These are phyloP conservation scores for Pangasius krempfi DNA, from an alignment of 2,797 vertebrate genomes.

Conservation along the genomic window DNA sequence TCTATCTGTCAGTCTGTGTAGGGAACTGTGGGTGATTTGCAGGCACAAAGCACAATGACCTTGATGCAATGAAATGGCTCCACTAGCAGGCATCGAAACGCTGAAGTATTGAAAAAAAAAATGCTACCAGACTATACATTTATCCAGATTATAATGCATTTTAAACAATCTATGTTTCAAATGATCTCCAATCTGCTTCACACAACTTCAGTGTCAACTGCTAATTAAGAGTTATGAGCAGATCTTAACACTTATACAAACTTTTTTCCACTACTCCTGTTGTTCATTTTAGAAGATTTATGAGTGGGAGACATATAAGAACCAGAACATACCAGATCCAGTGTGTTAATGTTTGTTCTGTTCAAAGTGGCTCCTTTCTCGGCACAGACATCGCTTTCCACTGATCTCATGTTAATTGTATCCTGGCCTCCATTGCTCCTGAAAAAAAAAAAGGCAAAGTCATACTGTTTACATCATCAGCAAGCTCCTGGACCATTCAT, in stretches of 20 bases:
- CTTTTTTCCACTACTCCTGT: slow-evolving; percentile 4
- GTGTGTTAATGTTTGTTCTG: slow-evolving; percentile 18
- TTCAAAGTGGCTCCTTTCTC: slow-evolving; percentile 28
- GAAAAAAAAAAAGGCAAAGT: slow-evolving; percentile 31
- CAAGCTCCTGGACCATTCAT: slow-evolving; percentile 49
- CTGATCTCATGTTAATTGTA: slow-evolving; percentile 67
- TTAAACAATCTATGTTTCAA: background rate
- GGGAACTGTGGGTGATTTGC: background rate
- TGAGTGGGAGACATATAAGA: slow-evolving; percentile 18
- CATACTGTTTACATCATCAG: slow-evolving; percentile 62
- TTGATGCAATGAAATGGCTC: background rate
- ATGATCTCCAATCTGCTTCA: background rate
- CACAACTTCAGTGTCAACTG: background rate
- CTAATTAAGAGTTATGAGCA: background rate
- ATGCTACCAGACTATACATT: background rate
- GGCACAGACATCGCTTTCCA: slow-evolving; percentile 50
- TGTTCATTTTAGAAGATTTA: slow-evolving; percentile 14
- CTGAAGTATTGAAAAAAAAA: background rate
- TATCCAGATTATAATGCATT: background rate
- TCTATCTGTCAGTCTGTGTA: background rate
- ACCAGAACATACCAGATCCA: slow-evolving; percentile 27
- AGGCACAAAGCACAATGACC: slow-evolving; percentile 8
- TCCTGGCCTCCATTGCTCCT: slow-evolving; percentile 61
- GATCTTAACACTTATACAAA: background rate
- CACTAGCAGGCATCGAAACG: background rate